Conservation (phyloP, 2,113 vertebrate species). For the Prunella fulvescens region DNA sequence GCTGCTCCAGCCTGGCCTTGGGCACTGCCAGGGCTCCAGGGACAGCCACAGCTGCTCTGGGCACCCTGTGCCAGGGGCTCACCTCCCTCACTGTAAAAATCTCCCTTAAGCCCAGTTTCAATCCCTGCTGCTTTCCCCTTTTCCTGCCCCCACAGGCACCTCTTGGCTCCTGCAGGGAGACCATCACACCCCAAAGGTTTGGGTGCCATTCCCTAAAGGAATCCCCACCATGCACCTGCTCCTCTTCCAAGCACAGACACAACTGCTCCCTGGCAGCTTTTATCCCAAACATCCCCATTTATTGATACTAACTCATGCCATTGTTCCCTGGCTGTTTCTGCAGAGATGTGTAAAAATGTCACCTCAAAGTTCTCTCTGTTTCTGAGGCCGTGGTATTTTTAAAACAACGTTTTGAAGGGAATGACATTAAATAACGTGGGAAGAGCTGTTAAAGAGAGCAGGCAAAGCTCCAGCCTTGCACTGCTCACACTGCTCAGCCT, state of each 20-base stretch:
- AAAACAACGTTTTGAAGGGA: rapidly evolving
- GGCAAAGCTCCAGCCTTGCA: rapidly evolving
- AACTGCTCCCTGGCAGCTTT: not conserved
- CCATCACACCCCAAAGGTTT: rapidly evolving
- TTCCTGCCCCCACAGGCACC: not conserved
- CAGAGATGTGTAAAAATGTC: rapidly evolving
- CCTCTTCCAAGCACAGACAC: rapidly evolving
- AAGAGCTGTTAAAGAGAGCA: rapidly evolving
- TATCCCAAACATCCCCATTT: not conserved
- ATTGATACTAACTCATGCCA: rapidly evolving
- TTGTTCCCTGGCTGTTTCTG: not conserved
- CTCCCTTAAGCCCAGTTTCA: not conserved
- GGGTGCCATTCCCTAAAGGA: not conserved
- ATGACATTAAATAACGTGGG: rapidly evolving
- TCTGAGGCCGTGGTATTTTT: not conserved
- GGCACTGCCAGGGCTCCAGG: not conserved
- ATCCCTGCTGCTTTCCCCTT: not conserved
- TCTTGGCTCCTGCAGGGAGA: not conserved
- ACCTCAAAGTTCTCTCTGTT: rapidly evolving
- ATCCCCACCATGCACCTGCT: rapidly evolving
- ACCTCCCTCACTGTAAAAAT: rapidly evolving
- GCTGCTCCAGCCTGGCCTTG: not conserved
- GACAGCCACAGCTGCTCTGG: not conserved
- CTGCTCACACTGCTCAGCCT: not conserved
- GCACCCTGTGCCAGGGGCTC: not conserved